These are phyloP conservation scores for Prunella strophiata DNA, from an alignment of 2,797 vertebrate genomes.

Conservation along the genomic window DNA sequence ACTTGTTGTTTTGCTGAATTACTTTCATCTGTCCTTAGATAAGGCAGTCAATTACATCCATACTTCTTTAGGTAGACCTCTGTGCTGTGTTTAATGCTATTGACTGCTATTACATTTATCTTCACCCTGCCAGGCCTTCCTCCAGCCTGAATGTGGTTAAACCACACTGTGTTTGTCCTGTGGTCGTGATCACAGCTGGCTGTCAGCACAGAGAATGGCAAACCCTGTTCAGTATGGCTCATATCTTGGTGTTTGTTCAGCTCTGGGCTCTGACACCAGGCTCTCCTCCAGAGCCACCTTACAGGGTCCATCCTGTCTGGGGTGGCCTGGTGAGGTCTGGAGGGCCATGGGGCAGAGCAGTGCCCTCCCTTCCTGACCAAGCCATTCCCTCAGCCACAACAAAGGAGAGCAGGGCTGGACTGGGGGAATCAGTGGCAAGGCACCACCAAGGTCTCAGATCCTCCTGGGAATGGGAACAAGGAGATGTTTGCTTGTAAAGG, in stretches of 20 bases:
- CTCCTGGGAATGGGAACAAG: fast-evolving
- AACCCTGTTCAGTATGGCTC: not conserved
- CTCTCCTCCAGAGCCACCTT: not conserved
- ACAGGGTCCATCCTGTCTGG: fast-evolving
- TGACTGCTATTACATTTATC: not conserved
- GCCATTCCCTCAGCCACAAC: fast-evolving
- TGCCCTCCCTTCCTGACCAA: not conserved
- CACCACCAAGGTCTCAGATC: fast-evolving
- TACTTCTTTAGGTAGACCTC: not conserved
- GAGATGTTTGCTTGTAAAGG: fast-evolving
- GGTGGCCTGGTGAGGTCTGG: not conserved
- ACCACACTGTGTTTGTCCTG: not conserved
- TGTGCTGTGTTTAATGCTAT: not conserved
- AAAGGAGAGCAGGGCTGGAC: not conserved
- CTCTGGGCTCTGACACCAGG: not conserved
- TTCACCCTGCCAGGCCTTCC: not conserved
- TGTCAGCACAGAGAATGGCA: not conserved
- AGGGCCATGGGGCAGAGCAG: fast-evolving
- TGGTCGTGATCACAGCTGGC: fast-evolving
- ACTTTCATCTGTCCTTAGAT: not conserved
- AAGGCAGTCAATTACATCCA: not conserved
- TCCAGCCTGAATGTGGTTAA: not conserved
- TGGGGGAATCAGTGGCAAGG: not conserved
- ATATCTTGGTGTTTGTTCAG: not conserved
- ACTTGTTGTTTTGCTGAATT: not conserved